Evolutionary conservation across 2,888 invertebrate species (phyloP).

Genomic region (Morpho helenor): DNA sequence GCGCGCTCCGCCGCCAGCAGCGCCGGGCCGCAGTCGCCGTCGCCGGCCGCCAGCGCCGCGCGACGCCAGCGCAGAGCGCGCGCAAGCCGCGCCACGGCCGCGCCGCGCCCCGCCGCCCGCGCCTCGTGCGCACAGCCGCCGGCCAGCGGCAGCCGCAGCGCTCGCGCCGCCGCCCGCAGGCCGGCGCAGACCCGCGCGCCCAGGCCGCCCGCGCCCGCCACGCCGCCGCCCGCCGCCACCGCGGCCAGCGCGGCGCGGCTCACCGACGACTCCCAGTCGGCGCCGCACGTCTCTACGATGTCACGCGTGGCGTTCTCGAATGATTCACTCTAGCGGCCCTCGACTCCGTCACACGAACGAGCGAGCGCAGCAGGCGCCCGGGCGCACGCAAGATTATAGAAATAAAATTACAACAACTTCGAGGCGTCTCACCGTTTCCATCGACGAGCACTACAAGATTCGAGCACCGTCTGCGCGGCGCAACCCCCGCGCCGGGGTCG

Average conservation of each 20-base stretch:
- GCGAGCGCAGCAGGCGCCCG: too few species aligned
- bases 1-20: constrained; percentile 28
- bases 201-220: constrained; percentile 32
- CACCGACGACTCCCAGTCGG: constrained; percentile 39
- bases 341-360: too few species aligned
- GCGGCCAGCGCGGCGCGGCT: constrained; percentile 39
- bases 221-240: constrained; percentile 39
- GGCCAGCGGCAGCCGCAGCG: constrained; percentile 31
- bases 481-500: too few species aligned
- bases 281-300: constrained; percentile 52
- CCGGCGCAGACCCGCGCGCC: constrained; percentile 37
- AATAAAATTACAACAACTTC: too few species aligned
- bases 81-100: constrained; percentile 38
- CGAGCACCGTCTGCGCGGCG: too few species aligned
- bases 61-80: constrained; percentile 44
- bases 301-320: too few species aligned
- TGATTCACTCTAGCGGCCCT: too few species aligned
- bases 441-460: too few species aligned
- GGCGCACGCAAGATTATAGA: too few species aligned
- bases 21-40: constrained; percentile 30
- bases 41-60: constrained; percentile 21
- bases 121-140: constrained; percentile 31
- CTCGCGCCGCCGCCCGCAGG: constrained; percentile 37
- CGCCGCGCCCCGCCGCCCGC: constrained; percentile 37
- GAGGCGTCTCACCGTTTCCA: too few species aligned